A percentile compares a stretch with the other conserved stretches of the same genome.
phyloP scores from a whole-genome alignment of 1,140 invertebrate species.

The Eurosta solidaginis region DNA sequence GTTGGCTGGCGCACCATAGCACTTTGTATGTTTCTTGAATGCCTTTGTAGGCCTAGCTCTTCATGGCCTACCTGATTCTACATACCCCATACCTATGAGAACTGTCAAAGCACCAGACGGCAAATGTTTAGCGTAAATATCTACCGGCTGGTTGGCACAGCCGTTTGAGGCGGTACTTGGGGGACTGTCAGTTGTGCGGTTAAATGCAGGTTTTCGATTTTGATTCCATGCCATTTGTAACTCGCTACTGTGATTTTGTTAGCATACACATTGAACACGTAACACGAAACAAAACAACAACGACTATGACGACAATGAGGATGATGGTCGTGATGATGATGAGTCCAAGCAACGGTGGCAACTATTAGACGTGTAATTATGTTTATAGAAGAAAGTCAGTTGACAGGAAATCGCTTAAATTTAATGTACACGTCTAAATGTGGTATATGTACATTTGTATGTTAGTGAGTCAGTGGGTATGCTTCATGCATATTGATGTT shows the following conservation, averaged over 20 bases:
- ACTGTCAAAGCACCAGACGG: conserved; percentile 13
- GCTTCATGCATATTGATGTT: too few species aligned
- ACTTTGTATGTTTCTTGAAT: background rate
- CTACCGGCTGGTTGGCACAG: background rate
- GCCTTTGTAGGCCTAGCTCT: background rate
- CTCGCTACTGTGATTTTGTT: conserved; percentile 13
- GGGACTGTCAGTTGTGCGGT: conserved; percentile 25
- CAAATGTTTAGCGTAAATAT: background rate
- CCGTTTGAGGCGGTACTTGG: conserved; percentile 12
- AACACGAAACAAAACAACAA: too few species aligned
- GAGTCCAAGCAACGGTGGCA: background rate
- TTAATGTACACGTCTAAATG: background rate
- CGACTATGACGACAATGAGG: too few species aligned
- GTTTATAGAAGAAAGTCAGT: background rate
- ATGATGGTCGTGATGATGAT: too few species aligned
- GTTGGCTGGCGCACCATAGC: background rate
- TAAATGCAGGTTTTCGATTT: conserved; percentile 25
- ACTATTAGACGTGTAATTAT: conserved; percentile 19
- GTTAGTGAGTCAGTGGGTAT: background rate
- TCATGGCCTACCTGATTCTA: too few species aligned
- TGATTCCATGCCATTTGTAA: conserved; percentile 8
- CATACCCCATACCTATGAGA: conserved; percentile 22
- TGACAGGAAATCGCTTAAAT: conserved; percentile 13
- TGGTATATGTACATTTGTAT: background rate
- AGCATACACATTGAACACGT: too few species aligned